Evolutionary conservation across 2,888 invertebrate species (phyloP), one percentile per base, ranked within the genome.

Genomic region (Agrilus mali): DNA sequence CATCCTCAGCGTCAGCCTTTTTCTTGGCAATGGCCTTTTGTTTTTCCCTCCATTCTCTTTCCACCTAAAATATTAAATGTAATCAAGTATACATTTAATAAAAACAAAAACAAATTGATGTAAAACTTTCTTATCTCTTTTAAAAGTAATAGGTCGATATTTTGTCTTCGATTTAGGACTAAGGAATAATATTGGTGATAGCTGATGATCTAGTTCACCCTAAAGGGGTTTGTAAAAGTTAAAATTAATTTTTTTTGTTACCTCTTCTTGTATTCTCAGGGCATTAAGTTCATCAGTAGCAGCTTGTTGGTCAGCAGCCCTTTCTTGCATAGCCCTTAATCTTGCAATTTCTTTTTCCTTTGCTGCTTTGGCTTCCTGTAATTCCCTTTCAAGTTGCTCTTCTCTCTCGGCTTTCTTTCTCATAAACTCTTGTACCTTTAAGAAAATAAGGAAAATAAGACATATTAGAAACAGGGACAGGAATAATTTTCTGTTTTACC

Each of bases 31-130:
- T 75, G 43, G 74, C 74, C 27, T 75, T 69, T 61, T 84, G 83
- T 45, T 72, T 73, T 10, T 72, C 68, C 1, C 83, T 69, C 75
- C 82, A 84, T 53, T 80, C 77, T 10, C 80, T 67, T 58, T 84
- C 84, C 16, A 81, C 79, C 65, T 77, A 68, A 51, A 71, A 71
- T n/a, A n/a, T 43, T 68, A 70, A 31, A 71, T 71, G 62, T 71
- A 71, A 44, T 71, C 55, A 56, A 13, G 2, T 35, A 3, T 27
- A 1, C 10, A 10, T 27, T 5, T 20, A 6, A 20, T 20, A 4
- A 5, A 20, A 20, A 20, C 3, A 20, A 20, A 5, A 20, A 20
- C 20, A 20, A 20, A 20, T 5, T 17, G 17, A 17, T 5, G 17
- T 17, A 17, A 17, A 17, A n/a, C n/a, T n/a, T n/a, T n/a, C n/a